Conservation (phyloP, 2,797 vertebrate species). For the Chiroxiphia lanceolata region DNA sequence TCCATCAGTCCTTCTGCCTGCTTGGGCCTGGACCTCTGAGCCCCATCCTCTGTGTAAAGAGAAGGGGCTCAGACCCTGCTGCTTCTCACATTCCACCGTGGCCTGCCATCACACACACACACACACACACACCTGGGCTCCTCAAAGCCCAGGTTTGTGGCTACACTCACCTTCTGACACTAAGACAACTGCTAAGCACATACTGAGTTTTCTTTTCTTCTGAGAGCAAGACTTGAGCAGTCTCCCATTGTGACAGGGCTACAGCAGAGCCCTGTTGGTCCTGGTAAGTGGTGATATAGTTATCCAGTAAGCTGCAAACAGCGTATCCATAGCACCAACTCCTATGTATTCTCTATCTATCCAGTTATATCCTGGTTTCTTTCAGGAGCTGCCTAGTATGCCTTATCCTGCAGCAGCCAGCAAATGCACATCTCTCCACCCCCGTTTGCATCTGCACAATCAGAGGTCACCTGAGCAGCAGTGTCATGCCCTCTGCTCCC, state of each 20-base stretch:
- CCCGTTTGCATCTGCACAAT: fast-evolving
- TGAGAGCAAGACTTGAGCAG: not conserved
- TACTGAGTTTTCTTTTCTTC: not conserved
- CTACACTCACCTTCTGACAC: fast-evolving
- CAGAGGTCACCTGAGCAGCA: not conserved
- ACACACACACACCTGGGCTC: not conserved
- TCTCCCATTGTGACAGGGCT: fast-evolving
- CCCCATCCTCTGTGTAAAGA: not conserved
- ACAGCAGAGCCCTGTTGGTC: not conserved
- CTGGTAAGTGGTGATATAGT: not conserved
- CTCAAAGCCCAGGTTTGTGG: not conserved
- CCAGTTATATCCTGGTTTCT: not conserved
- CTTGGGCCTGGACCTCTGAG: fast-evolving
- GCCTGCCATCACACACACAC: not conserved
- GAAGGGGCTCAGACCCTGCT: not conserved
- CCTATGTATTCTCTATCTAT: not conserved
- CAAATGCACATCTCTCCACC: not conserved
- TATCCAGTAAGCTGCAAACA: not conserved
- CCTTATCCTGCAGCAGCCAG: not conserved
- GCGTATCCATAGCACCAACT: not conserved
- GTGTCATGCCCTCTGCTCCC: not conserved
- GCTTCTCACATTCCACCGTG: not conserved
- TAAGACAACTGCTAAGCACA: not conserved
- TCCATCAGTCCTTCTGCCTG: not conserved
- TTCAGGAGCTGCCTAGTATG: not conserved